Evolutionary conservation across 2,797 vertebrate genomes (phyloP), one percentile per base, ranked within the genome.

Genomic region (Danio tinwini): DNA sequence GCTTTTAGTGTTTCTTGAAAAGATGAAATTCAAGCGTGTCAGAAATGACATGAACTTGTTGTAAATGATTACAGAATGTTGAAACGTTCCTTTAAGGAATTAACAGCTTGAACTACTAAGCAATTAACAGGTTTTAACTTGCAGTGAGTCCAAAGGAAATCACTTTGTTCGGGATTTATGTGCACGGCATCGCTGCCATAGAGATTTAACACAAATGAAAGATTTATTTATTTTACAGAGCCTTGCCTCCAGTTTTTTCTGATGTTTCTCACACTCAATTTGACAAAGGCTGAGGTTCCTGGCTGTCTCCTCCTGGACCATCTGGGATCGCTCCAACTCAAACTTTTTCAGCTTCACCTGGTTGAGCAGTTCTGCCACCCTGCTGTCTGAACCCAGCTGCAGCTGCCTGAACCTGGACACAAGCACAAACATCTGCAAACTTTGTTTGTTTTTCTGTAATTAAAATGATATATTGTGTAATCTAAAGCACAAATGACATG

Each of bases 201-300:
- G 5, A 2, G 42, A 61, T 52, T 39, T 50, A 17, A 6, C 10
- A 7, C 4, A 49, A 69, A 37, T 52, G 4, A 52, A 39, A 69
- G 6, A 52, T 52, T 8, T 59, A 29, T n/a, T 39, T 53, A 45
- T 17, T 39, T 8, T 29, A n/a, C 12, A 40, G 12, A 50, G 59
- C 29, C 90, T 58, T 96, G 97, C 98, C 96, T 99, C 98, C 74
- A 98, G 82, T 89, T 99, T 99, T 89, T 96, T 97, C 91, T 98
- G 97, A 45, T 96, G 97, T 87, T 98, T 99, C 87, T 99, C 96
- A 92, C 97, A 97, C 91, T 99, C 97, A 88, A 97, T 80, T 88
- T 99, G 98, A 87, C 97, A 98, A 78, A 96, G 96, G 17, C 93
- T 94, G 88, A 99, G 93, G 75, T 96, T 94, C 85, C 94, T 95